Evolutionary conservation across 2,113 vertebrate genomes (phyloP).

Genomic region (Epinephelus moara): DNA sequence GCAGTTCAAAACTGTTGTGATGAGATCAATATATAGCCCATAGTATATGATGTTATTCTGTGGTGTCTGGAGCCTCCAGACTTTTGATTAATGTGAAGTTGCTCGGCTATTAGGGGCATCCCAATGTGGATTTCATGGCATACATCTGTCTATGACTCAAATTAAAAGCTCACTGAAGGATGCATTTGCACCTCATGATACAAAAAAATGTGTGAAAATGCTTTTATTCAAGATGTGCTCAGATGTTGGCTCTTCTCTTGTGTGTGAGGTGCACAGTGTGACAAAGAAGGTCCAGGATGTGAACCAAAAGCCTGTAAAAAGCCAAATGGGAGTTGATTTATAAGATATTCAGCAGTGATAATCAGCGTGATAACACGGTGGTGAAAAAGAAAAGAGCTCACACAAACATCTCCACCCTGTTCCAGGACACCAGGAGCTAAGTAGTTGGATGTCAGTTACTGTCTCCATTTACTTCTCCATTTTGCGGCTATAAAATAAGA

Average conservation of each 20-base stretch:
- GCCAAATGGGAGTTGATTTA: slow-evolving; percentile 22
- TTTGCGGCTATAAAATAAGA: slow-evolving; percentile 83
- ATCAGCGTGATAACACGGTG: slow-evolving; percentile 16
- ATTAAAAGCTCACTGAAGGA: background rate
- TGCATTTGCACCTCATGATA: background rate
- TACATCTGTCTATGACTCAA: background rate
- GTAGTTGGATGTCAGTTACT: slow-evolving; percentile 68
- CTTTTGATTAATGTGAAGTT: slow-evolving; percentile 54
- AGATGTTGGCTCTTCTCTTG: background rate
- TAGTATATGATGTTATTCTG: slow-evolving; percentile 10
- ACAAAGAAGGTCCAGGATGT: background rate
- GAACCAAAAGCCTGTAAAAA: background rate
- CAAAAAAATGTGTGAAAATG: background rate
- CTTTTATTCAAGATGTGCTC: background rate
- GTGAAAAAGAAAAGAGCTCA: slow-evolving; percentile 13
- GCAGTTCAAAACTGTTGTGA: slow-evolving; percentile 64
- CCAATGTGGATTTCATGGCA: background rate
- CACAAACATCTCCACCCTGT: slow-evolving; percentile 65
- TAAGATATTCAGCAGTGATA: slow-evolving; percentile 4
- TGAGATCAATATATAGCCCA: slow-evolving; percentile 50
- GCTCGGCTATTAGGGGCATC: background rate
- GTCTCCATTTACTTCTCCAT: slow-evolving; percentile 76
- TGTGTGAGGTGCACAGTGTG: background rate
- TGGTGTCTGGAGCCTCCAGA: slow-evolving; percentile 21
- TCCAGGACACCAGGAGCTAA: slow-evolving; percentile 56